Evolutionary conservation across 1,140 invertebrate genomes (phyloP).

Genomic region (Lepidotrigona ventralis): DNA sequence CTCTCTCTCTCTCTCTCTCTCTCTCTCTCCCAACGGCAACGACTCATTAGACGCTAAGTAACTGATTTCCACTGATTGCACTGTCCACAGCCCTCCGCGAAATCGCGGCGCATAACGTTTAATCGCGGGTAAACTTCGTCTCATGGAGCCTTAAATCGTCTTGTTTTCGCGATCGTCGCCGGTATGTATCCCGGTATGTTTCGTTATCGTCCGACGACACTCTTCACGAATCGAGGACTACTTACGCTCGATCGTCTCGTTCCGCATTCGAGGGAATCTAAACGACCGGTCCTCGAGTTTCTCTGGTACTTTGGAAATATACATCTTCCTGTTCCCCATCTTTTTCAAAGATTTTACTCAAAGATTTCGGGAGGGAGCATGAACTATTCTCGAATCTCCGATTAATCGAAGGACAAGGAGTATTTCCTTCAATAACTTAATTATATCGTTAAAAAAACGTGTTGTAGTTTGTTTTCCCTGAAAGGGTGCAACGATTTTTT

Average conservation of each 20-base stretch:
- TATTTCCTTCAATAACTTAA: not conserved
- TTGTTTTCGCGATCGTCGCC: not conserved
- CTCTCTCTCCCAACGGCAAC: no score
- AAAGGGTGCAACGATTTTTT: conserved; percentile 6
- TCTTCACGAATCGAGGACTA: not conserved
- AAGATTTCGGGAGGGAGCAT: no score
- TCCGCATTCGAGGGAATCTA: not conserved
- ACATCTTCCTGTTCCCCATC: not conserved
- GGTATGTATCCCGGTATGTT: not conserved
- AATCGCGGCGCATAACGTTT: not conserved
- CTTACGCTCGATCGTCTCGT: not conserved
- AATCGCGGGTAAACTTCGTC: conserved; percentile 13
- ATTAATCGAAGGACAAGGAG: no score
- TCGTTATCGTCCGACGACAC: not conserved
- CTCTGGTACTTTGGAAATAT: not conserved
- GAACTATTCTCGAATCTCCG: no score
- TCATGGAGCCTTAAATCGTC: no score
- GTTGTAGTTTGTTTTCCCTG: not conserved
- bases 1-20: not conserved
- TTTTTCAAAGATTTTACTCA: not conserved
- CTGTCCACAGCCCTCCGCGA: not conserved
- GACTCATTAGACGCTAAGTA: conserved; percentile 11
- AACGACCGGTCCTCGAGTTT: not conserved
- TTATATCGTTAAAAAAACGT: not conserved
- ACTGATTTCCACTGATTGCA: conserved; percentile 26